Evolutionary conservation across 2,888 invertebrate genomes (phyloP), one percentile per base, ranked within the genome.

Genomic region (Noctua pronuba): DNA sequence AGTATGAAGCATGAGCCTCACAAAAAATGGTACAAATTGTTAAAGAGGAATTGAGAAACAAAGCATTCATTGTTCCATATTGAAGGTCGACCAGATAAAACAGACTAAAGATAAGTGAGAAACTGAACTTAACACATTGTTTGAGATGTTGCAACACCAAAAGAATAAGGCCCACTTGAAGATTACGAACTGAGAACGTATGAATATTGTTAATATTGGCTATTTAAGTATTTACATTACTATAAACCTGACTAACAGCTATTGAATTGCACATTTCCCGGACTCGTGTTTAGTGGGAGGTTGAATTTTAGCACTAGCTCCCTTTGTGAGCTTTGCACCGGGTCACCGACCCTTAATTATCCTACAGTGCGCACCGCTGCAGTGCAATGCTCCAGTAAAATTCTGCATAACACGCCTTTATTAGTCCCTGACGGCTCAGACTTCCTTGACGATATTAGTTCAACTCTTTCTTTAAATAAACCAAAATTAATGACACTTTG

Each of bases 341-440:
- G 95, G 94, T 95, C 95, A 91, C 88, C 92, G 95, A 95, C 95
- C 96, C 94, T 94, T 96, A 96, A 96, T 96, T 96, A 96, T 94
- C 93, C 93, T 90, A 83, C 83, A 92, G 92, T 92, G 91, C 90
- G 92, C 93, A 93, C 93, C 92, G 92, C 92, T 92, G 92, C 93
- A 93, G 95, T 94, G 95, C 96, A 96, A 95, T 95, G 95, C 94
- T 95, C 96, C 95, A 95, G 95, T 96, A 95, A 95, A 96, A 94
- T 95, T 95, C 94, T 94, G 95, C 93, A 95, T 95, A 96, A 96
- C 95, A 94, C 95, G 94, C 91, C 93, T 95, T 95, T 95, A 96
- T 96, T 96, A 93, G 94, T 93, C 92, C 92, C 91, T 91, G 92
- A 91, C 92, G 90, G 90, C 90, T 86, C 88, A 77, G 78, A 90